Evolutionary conservation across 2,113 vertebrate species (phyloP).

Genomic region (Narcine bancroftii): DNA sequence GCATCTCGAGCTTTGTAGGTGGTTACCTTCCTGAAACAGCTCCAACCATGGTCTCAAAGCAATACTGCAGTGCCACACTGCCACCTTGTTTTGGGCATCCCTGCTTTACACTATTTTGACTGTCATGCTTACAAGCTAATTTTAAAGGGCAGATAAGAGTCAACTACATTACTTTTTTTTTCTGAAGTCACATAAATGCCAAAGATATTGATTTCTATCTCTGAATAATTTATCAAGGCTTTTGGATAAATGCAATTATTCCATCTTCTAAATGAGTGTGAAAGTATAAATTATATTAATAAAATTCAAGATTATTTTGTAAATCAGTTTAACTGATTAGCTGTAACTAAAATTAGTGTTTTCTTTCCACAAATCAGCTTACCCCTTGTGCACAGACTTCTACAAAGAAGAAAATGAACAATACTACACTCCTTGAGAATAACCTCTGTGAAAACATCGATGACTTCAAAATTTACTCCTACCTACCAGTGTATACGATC

Average conservation of each 20-base stretch:
- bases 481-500: slow-evolving; percentile 51
- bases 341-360: not conserved
- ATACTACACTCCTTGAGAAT: not conserved
- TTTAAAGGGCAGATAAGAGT: too few relatives aligned
- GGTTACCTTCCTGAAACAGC: too few relatives aligned
- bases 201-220: not conserved
- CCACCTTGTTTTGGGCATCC: too few relatives aligned
- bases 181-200: not conserved
- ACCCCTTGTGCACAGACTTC: not conserved
- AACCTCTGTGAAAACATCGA: slow-evolving; percentile 28
- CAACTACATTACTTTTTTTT: too few relatives aligned
- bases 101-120: too few relatives aligned
- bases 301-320: not conserved
- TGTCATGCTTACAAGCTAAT: too few relatives aligned
- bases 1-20: too few relatives aligned
- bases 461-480: slow-evolving; percentile 56
- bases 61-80: too few relatives aligned
- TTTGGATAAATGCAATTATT: not conserved
- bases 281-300: not conserved
- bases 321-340: not conserved
- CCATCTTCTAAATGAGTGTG: not conserved
- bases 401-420: slow-evolving; percentile 18
- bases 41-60: too few relatives aligned
- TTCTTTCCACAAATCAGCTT: not conserved
- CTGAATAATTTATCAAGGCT: too few relatives aligned